A percentile compares a stretch with the other conserved stretches of the same genome.
Evolutionary conservation across 2,113 vertebrate genomes (phyloP).

Genomic region (Leuciscus idus): DNA sequence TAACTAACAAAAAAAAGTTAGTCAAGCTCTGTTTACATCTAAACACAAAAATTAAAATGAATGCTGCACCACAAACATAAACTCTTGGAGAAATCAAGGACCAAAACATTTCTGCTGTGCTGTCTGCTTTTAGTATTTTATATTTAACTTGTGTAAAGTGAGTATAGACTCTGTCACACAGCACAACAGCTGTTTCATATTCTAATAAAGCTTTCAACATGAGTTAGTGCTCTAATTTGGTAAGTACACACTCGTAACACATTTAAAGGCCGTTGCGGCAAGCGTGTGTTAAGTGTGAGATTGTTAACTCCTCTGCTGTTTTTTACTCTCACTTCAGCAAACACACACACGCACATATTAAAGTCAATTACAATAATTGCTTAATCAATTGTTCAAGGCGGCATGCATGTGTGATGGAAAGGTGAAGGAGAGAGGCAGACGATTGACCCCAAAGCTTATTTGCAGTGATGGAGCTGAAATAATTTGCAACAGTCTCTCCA

Average conservation of each 20-base stretch:
- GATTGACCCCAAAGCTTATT: constrained; percentile 43
- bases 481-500: constrained; percentile 17
- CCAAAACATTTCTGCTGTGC: background rate
- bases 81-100: background rate
- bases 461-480: constrained; percentile 40
- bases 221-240: constrained; percentile 76
- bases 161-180: constrained; percentile 38
- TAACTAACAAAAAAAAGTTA: too few species aligned
- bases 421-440: constrained; percentile 40
- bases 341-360: constrained; percentile 68
- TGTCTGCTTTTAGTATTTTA: constrained; percentile 8
- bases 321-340: constrained; percentile 48
- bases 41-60: background rate
- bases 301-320: constrained; percentile 57
- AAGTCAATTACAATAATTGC: constrained; percentile 71
- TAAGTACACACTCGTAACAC: constrained; percentile 66
- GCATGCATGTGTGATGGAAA: constrained; percentile 28
- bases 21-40: background rate
- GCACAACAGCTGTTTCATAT: constrained; percentile 63
- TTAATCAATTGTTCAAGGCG: constrained; percentile 64
- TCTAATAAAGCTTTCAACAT: constrained; percentile 73
- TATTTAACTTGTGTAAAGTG: constrained; percentile 34
- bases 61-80: background rate
- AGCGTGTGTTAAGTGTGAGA: constrained; percentile 65
- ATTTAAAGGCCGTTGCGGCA: constrained; percentile 65